phyloP scores from a whole-genome alignment of 2,797 vertebrate species.

The Smutsia gigantea region DNA sequence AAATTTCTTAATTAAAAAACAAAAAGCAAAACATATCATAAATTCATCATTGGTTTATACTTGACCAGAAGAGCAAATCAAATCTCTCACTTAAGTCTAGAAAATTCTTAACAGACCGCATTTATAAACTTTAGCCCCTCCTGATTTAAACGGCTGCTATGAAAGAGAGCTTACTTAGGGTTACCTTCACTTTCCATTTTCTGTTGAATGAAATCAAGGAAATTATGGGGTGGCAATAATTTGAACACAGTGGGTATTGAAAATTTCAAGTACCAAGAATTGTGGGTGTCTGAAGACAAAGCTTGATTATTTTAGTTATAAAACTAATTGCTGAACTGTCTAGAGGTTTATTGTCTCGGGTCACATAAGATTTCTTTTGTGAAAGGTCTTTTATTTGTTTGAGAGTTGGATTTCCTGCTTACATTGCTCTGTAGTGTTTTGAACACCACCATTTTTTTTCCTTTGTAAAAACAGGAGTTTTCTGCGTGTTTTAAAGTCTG shows the following conservation, averaged over 20 bases:
- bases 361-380: slow-evolving; percentile 19
- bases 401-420: slow-evolving; percentile 32
- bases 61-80: neutral
- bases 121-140: neutral
- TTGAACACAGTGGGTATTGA: neutral
- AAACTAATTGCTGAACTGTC: slow-evolving; percentile 4
- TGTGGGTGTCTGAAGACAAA: neutral
- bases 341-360: slow-evolving; percentile 18
- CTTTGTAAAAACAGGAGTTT: slow-evolving; percentile 45
- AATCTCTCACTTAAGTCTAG: neutral
- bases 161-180: neutral
- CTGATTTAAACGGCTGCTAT: neutral
- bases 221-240: neutral
- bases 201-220: neutral
- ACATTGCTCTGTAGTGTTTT: slow-evolving; percentile 32
- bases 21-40: neutral
- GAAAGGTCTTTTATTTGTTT: slow-evolving; percentile 54
- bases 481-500: slow-evolving; percentile 32
- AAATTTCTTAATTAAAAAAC: neutral
- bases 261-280: neutral
- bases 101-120: neutral
- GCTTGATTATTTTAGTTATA: slow-evolving; percentile 5
- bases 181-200: neutral
- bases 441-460: neutral
- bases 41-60: neutral